Conservation (phyloP, 2,113 vertebrate species). For the Pseudopipra pipra region DNA sequence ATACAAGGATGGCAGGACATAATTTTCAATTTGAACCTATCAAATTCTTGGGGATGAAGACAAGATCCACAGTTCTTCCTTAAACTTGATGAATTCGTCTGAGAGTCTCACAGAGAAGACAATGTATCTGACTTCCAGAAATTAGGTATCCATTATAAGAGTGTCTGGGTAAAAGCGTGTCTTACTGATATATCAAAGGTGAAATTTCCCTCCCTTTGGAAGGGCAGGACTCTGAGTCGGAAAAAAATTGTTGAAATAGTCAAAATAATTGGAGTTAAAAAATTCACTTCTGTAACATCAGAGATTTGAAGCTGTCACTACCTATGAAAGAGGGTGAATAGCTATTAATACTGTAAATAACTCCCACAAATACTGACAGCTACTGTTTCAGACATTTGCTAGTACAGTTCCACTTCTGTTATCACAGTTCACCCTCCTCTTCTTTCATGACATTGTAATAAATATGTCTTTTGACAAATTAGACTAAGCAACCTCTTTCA, state of each 20-base stretch:
- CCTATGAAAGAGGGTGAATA: neutral
- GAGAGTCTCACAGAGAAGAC: neutral
- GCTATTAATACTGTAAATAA: neutral
- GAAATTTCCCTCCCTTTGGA: neutral
- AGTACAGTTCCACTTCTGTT: neutral
- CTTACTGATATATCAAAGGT: neutral
- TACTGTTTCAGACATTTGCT: neutral
- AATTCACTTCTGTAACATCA: accelerated
- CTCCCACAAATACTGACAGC: neutral
- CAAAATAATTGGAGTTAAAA: neutral
- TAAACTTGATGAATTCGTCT: neutral
- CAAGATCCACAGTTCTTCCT: neutral
- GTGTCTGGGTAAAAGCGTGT: neutral
- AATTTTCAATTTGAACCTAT: neutral
- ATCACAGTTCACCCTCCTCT: neutral
- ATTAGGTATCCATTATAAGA: neutral
- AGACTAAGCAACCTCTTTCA: neutral
- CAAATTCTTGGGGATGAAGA: neutral
- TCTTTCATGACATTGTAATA: neutral
- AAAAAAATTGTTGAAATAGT: neutral
- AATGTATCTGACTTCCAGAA: neutral
- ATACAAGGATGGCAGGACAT: neutral
- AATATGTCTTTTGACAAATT: neutral
- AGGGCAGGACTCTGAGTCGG: neutral
- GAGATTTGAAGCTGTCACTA: neutral